Base-by-base conservation (phyloP, 37 sponge, comb jelly and placozoan genomes). In the Tethya wilhelma region DNA sequence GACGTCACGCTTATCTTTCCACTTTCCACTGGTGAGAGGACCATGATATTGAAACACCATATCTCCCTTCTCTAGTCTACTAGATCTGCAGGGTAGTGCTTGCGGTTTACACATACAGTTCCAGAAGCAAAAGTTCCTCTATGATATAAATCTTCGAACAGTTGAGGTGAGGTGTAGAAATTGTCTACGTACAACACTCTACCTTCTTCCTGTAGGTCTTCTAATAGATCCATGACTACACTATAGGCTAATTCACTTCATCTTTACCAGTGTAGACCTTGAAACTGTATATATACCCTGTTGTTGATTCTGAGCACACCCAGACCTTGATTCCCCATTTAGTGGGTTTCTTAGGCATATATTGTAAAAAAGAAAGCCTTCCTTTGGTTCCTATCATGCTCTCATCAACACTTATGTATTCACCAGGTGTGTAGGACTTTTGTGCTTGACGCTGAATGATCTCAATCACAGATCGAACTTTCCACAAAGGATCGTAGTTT, bases 391-490 rank as follows among this genome's bases (percentile, higher is more conserved):
- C 62, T 19, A 59, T 19, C 62, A 59, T 83, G 41, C 67, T 33
- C 40, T 83, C 84, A 74, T 83, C 84, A 43, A 83, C 41, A 30
- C 71, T 41, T 11, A 83, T 1, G 11, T 49, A 23, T 5, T 40
- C 31, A 6, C 22, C 25, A 17, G 66, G 65, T 41, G 9, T 44
- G 32, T 80, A 80, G 19, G 22, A 6, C 17, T 59, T 66, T 4
- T n/a, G 34, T 9, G 55, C 66, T 72, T 59, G 77, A 44, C 26
- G 7, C 23, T 63, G 39, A 31, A 72, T 39, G 55, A 17, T 30
- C 11, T 82, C 34, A 29, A 67, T 44, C 17, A 82, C 11, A 64
- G 75, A 70, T 20, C n/a, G 55, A 58, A 82, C 43, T 70, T 82
- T 82, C 65, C 36, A 26, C 73, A 44, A 41, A 4, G 28, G 33